Base-by-base conservation (phyloP, 2,797 vertebrate species). In the Ctenosaura bakeri region DNA sequence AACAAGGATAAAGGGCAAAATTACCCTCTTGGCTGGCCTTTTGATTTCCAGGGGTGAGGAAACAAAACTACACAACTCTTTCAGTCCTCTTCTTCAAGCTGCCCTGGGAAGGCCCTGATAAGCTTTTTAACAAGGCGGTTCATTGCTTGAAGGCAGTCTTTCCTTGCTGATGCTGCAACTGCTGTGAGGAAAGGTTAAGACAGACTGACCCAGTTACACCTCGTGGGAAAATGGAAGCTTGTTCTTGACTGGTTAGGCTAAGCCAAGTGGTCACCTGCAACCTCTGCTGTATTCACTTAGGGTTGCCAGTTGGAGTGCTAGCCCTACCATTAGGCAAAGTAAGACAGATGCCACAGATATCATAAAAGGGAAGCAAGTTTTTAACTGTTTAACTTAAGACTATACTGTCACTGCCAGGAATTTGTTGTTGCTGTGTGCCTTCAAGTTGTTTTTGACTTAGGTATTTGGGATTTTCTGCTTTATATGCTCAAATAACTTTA, bases 21-120 rank as follows among this genome's bases (percentile, higher is more conserved):
- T 69, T 86, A 83, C 89, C 71, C 50, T 83, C 89, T 90, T 71
- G 7, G 24, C 83, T 82, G 77, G 83, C 9, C 38, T 50, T 86
- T 87, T 77, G n/a, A 81, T 71, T 78, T 86, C 29, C 59, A 10
- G 52, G 62, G 73, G 32, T 9, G 24, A 50, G 35, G 62, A 32
- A 83, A 86, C 69, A 78, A 82, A 86, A 14, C 84, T 16, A 62
- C 18, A 46, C 76, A 83, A 78, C n/a, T 54, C 46, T 35, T 73
- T 26, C 46, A 76, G 64, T 35, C 18, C n/a, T 74, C 54, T 71
- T n/a, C n/a, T 81, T 82, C 50, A 46, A 81, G 38, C 24, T 38
- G 77, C 42, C 83, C 66, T 42, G 1, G 74, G 64, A 81, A 80
- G 32, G 52, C 59, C 32, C 73, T 83, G 83, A 79, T 85, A 71